Evolutionary conservation across 2,888 invertebrate species (phyloP).

Genomic region (Choristoneura rosaceana): DNA sequence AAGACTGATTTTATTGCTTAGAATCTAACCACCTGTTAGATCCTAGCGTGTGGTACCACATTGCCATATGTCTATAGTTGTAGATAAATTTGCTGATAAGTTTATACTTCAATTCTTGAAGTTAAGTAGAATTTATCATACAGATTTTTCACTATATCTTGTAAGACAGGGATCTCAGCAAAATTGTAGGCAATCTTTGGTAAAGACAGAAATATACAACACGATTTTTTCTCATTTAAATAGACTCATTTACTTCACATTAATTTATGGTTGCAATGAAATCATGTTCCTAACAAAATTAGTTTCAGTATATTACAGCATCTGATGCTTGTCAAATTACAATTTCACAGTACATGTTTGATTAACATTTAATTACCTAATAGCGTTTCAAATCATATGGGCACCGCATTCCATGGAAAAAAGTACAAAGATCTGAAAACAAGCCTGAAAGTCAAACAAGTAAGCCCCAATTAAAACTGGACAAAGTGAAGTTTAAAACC

Average conservation of each 20-base stretch:
- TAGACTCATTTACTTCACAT: neutral
- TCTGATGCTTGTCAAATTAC: neutral
- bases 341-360: neutral
- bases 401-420: slow-evolving; percentile 70
- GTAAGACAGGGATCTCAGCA: too few species aligned
- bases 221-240: too few species aligned
- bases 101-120: too few species aligned
- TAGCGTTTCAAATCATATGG: slow-evolving; percentile 54
- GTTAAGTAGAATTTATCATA: too few species aligned
- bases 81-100: too few species aligned
- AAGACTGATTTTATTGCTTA: too few species aligned
- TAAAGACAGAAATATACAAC: too few species aligned
- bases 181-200: too few species aligned
- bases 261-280: neutral
- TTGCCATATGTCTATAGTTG: too few species aligned
- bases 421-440: slow-evolving; percentile 44
- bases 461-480: slow-evolving; percentile 49
- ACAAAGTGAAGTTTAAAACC: slow-evolving; percentile 43
- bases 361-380: slow-evolving; percentile 12
- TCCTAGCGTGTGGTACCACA: too few species aligned
- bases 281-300: neutral
- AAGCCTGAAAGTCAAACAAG: slow-evolving; percentile 48
- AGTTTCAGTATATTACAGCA: neutral
- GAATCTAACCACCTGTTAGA: too few species aligned
- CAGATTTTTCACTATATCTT: too few species aligned